Percentiles rank a stretch among this genome's conserved stretches.
Evolutionary conservation across 2,113 vertebrate genomes (phyloP).

Genomic region (Trochalopteron elliotii): DNA sequence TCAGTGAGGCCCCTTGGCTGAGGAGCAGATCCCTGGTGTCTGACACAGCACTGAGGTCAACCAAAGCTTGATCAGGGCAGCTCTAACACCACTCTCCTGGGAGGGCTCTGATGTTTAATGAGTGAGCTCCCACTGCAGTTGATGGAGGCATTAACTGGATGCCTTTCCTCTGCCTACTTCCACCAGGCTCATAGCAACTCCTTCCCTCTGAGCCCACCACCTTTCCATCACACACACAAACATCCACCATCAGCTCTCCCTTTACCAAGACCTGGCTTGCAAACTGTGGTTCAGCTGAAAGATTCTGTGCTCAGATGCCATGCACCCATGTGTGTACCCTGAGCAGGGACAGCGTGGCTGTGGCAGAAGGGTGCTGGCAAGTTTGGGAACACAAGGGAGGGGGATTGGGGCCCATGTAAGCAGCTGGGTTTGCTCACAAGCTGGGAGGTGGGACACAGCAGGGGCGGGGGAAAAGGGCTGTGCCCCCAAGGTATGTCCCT

Average conservation of each 20-base stretch:
- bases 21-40: background rate
- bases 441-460: background rate
- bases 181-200: background rate
- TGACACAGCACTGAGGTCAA: background rate
- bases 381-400: background rate
- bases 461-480: constrained; percentile 6
- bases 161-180: background rate
- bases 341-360: background rate
- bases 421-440: background rate
- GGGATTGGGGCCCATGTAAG: background rate
- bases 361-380: background rate
- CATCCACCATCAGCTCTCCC: background rate
- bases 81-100: background rate
- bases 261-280: background rate
- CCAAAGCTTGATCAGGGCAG: background rate
- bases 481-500: background rate
- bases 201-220: background rate
- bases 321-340: rapidly evolving
- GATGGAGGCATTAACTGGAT: background rate
- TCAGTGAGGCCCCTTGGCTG: background rate
- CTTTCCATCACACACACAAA: background rate
- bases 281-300: background rate
- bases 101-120: background rate
- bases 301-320: background rate
- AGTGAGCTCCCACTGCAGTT: background rate